These are phyloP conservation scores for Melipona bicolor DNA, from an alignment of 2,888 invertebrate species.

Conservation along the genomic window DNA sequence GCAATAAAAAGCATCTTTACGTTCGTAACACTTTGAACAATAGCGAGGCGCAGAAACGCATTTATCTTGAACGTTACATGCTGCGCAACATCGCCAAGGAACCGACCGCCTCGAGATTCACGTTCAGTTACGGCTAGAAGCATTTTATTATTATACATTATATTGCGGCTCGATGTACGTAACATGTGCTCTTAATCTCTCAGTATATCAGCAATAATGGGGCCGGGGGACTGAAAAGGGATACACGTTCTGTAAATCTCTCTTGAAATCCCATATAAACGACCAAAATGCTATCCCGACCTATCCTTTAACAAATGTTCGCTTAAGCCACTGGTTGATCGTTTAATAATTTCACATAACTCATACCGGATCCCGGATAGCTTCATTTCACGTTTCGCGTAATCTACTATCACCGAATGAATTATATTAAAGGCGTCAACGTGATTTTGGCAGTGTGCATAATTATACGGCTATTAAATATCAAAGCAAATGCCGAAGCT, in stretches of 20 bases:
- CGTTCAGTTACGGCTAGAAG: conserved; percentile 54
- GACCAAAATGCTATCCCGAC: conserved; percentile 56
- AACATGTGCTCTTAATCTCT: conserved; percentile 82
- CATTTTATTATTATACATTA: conserved; percentile 69
- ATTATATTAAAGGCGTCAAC: neutral
- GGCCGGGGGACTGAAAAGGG: conserved; percentile 66
- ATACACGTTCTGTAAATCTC: conserved; percentile 71
- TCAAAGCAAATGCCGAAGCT: neutral
- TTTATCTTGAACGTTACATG: conserved; percentile 23
- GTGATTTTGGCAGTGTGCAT: neutral
- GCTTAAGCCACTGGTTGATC: conserved; percentile 52
- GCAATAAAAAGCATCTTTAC: conserved; percentile 12
- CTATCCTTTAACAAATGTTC: conserved; percentile 48
- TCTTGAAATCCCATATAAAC: conserved; percentile 74
- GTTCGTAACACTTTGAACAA: conserved; percentile 5
- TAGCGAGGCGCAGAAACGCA: conserved; percentile 3
- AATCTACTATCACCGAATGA: neutral
- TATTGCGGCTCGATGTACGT: conserved; percentile 73
- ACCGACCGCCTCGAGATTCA: conserved; percentile 70
- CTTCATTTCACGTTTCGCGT: conserved; percentile 4
- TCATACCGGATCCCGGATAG: conserved; percentile 9
- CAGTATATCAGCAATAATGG: conserved; percentile 82
- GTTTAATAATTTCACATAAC: conserved; percentile 55
- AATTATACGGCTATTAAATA: neutral
- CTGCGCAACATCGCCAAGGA: conserved; percentile 45